Evolutionary conservation across 2,888 invertebrate genomes (phyloP), one percentile per base, ranked within the genome.

Genomic region (Heliconius charithonia): DNA sequence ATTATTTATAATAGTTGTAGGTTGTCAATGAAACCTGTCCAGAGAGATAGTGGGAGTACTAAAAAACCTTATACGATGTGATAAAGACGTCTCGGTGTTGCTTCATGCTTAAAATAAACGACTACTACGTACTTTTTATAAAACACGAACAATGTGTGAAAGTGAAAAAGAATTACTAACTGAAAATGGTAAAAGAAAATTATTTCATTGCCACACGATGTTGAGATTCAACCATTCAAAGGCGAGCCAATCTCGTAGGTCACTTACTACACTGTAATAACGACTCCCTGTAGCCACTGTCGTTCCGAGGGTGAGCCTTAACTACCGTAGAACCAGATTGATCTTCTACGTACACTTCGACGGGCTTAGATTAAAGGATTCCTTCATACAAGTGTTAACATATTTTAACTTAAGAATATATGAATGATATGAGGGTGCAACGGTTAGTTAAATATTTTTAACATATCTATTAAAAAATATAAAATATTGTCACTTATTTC

Each of bases 231-330:
- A 27, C 27, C 41, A 27, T 63, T 45, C 51, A 51, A 51, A 51
- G 51, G 51, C 51, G 22, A 51, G 51, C 51, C 51, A 51, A 51
- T 51, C 51, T 19, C 22, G 51, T 51, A 51, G 51, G 74, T 59
- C 59, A 59, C 59, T 12, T n/a, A n/a, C 59, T 59, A 59, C n/a
- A 59, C 59, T n/a, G 59, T 41, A 62, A 41, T 63, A 74, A 74
- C 74, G 74, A 74, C 74, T 74, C 74, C 63, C 65, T 65, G 62
- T 74, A 74, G 74, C 63, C 74, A 10, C 62, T 74, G 63, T 65
- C 41, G 27, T 65, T 74, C 19, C 27, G 74, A 74, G 74, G 63
- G 63, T 74, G 13, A n/a, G 45, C 62, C 63, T 41, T 65, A 74
- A 74, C 41, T 63, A 69, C 69, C 41, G 74, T 62, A 41, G n/a